A percentile compares a stretch with the other conserved stretches of the same genome.
Conservation (phyloP, 2,888 invertebrate species). For the Tinea trinotella region DNA sequence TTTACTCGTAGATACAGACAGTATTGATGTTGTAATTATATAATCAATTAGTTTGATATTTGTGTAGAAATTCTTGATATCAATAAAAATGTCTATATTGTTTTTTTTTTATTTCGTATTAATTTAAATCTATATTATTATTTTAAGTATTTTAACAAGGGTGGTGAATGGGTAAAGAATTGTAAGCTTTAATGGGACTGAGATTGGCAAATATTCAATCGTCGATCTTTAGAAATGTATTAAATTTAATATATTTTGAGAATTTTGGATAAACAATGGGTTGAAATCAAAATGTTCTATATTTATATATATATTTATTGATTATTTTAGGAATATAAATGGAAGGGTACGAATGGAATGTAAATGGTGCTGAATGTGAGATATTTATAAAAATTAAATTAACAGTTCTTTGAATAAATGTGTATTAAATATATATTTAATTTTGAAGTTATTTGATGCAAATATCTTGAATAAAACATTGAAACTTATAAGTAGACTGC, state of each 20-base stretch:
- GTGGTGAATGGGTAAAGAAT: conserved; percentile 29
- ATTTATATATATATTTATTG: conserved; percentile 10
- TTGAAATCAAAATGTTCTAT: conserved; percentile 26
- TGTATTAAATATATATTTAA: neutral
- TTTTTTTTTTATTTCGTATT: neutral
- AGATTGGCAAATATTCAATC: conserved; percentile 47
- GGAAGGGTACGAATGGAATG: neutral
- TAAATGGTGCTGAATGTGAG: conserved; percentile 4
- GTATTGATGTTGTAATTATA: neutral
- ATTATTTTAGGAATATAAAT: neutral
- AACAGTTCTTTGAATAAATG: no score
- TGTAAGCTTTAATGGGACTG: conserved; percentile 51
- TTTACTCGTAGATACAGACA: no score
- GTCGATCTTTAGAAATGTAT: conserved; percentile 30
- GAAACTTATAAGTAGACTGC: neutral
- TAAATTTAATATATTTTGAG: conserved; percentile 29
- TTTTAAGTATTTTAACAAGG: conserved; percentile 22
- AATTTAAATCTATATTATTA: conserved; percentile 17
- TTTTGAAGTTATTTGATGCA: neutral
- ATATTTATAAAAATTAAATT: conserved; percentile 3
- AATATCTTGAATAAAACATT: neutral
- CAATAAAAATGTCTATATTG: conserved; percentile 10
- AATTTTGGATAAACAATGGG: conserved; percentile 22
- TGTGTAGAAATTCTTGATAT: conserved; percentile 22
- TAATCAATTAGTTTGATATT: conserved; percentile 18